Evolutionary conservation across 2,113 vertebrate species (phyloP), one percentile per base, ranked within the genome.

Genomic region (Psittacula cyanocephala): DNA sequence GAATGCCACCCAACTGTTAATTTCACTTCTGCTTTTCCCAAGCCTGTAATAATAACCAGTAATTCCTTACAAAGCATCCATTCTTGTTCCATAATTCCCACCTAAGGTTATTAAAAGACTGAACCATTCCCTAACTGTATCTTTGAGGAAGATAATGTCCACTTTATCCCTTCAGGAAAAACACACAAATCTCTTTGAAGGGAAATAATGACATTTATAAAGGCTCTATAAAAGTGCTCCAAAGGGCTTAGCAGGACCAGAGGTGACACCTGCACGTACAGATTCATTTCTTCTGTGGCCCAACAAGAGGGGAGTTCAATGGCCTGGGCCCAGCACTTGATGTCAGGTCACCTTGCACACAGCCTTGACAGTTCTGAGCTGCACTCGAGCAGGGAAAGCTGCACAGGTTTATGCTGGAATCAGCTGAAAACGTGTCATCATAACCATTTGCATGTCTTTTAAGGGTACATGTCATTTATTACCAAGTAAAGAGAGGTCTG

Each of bases 11-110:
- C 78, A 97, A 88, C 96, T 97, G 96, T 92, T 98, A 93, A 97
- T 97, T 97, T 95, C 88, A 88, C 59, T 82, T 94, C 97, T 97
- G 91, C 95, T 97, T 98, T 96, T 94, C 97, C 97, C 74, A 97
- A 95, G 96, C 89, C 95, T 93, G 95, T 93, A 95, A 95, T 95
- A 98, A 98, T 82, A 97, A 90, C 96, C 95, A 96, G 88, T 94
- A 97, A 97, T 97, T 98, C 96, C 94, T 93, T 57, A 20, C 91
- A 97, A 97, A 97, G 95, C 88, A 94, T 68, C 94, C 83, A 81
- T 96, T 97, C 95, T 96, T 87, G 53, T 65, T 86, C 86, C 60
- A 77, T 95, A 93, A 64, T 95, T 96, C 95, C 85, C 95, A 97
- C 96, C 95, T 96, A 86, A 72, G 93, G 91, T 93, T 65, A 81